A percentile compares a stretch with the other conserved stretches of the same genome.
phyloP scores from a whole-genome alignment of 2,888 invertebrate species.

The Phaedon cochleariae region DNA sequence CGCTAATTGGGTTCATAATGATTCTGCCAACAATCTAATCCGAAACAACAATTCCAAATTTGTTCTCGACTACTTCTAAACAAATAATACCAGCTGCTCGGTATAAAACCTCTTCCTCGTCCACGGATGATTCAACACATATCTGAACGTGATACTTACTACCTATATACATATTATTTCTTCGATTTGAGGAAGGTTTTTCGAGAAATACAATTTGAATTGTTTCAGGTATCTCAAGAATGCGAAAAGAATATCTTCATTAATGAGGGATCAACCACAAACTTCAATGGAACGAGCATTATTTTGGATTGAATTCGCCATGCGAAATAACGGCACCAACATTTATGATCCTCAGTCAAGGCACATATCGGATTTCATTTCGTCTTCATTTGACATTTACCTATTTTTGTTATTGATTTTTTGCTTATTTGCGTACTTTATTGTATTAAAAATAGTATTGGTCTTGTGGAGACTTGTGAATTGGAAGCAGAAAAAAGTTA shows the following conservation, averaged over 20 bases:
- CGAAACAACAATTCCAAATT: no score
- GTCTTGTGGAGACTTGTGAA: no score
- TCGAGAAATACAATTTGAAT: background rate
- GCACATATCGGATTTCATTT: conserved; percentile 22
- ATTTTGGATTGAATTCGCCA: conserved; percentile 41
- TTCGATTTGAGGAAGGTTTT: conserved; percentile 10
- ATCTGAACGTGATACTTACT: no score
- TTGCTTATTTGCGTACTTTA: background rate
- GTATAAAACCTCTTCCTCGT: no score
- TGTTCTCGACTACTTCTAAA: no score
- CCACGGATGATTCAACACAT: no score
- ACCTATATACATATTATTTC: no score
- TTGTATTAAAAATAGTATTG: background rate
- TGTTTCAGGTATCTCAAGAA: conserved; percentile 36
- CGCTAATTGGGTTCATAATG: no score
- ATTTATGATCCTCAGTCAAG: conserved; percentile 33
- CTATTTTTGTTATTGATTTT: conserved; percentile 19
- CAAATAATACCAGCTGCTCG: no score
- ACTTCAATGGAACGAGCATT: conserved; percentile 37
- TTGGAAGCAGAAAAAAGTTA: no score
- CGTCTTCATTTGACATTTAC: conserved; percentile 27
- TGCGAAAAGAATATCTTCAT: conserved; percentile 32
- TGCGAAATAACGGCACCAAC: conserved; percentile 39
- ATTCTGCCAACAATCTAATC: no score
- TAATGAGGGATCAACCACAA: conserved; percentile 35